Conservation (phyloP, 2,888 invertebrate genomes). For the Drosophila percnosoma region DNA sequence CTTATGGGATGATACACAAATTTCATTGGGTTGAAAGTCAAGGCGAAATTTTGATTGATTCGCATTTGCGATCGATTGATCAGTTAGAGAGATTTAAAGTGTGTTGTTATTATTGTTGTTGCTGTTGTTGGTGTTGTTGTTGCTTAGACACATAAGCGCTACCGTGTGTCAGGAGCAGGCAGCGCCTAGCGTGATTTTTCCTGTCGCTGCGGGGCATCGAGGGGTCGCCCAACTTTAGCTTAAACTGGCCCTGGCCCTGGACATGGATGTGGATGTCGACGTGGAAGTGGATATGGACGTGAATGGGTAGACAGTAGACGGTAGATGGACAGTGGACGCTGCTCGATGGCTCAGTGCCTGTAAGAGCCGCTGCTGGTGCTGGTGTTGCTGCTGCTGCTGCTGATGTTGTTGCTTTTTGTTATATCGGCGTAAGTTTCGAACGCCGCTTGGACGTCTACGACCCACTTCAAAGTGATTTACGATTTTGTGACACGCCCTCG, state of each 20-base stretch:
- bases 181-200: conserved; percentile 74
- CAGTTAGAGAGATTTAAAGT: conserved; percentile 17
- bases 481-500: conserved; percentile 83
- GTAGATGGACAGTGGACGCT: conserved; percentile 5
- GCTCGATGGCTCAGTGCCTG: conserved; percentile 33
- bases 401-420: conserved; percentile 44
- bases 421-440: conserved; percentile 70
- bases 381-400: conserved; percentile 36
- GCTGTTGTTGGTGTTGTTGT: conserved; percentile 26
- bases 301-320: conserved; percentile 35
- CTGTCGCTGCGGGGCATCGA: conserved; percentile 68
- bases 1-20: conserved; percentile 30
- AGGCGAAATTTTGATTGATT: conserved; percentile 43
- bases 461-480: conserved; percentile 85
- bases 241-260: conserved; percentile 27
- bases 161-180: conserved; percentile 72
- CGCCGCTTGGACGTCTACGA: conserved; percentile 82
- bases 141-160: conserved; percentile 67
- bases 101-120: conserved; percentile 21
- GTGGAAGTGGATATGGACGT: conserved; percentile 15
- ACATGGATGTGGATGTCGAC: neutral
- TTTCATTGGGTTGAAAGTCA: conserved; percentile 8
- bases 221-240: conserved; percentile 40
- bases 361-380: conserved; percentile 37
- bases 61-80: conserved; percentile 30